phyloP scores from a whole-genome alignment of 2,888 invertebrate species.

The Heliconius ismenius region DNA sequence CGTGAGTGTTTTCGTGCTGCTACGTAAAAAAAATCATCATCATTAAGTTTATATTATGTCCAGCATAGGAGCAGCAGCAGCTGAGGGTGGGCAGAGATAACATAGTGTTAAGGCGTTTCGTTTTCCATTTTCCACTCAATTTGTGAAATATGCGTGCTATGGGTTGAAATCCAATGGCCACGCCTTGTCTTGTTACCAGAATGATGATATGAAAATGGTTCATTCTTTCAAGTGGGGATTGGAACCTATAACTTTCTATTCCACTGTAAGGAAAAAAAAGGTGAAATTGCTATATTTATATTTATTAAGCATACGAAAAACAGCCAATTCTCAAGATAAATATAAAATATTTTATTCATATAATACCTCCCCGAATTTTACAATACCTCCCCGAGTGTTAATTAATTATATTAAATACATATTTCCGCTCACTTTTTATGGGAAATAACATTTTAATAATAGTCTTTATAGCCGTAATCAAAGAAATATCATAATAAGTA shows the following conservation, averaged over 20 bases:
- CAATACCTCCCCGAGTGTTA: neutral
- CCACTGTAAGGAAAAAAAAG: too few relatives aligned
- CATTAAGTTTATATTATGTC: neutral
- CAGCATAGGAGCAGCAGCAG: neutral
- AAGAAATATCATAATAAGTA: neutral
- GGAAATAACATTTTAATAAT: constrained; percentile 26
- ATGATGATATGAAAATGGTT: too few relatives aligned
- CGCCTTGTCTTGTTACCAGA: too few relatives aligned
- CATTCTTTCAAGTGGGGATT: too few relatives aligned
- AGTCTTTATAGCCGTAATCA: neutral
- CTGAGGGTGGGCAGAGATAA: neutral
- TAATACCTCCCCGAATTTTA: neutral
- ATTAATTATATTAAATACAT: constrained; percentile 31
- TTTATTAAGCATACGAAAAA: too few relatives aligned
- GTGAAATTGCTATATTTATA: too few relatives aligned
- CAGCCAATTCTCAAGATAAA: too few relatives aligned
- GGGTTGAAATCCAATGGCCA: too few relatives aligned
- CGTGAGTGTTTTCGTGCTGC: too few relatives aligned
- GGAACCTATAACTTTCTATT: too few relatives aligned
- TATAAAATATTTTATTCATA: neutral
- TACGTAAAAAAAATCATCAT: neutral
- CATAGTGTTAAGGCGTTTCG: neutral
- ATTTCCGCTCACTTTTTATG: constrained; percentile 29
- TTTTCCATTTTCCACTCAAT: too few relatives aligned
- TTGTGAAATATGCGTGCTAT: too few relatives aligned